phyloP scores from a whole-genome alignment of 2,888 invertebrate species.

The Drosophila algonquin region DNA sequence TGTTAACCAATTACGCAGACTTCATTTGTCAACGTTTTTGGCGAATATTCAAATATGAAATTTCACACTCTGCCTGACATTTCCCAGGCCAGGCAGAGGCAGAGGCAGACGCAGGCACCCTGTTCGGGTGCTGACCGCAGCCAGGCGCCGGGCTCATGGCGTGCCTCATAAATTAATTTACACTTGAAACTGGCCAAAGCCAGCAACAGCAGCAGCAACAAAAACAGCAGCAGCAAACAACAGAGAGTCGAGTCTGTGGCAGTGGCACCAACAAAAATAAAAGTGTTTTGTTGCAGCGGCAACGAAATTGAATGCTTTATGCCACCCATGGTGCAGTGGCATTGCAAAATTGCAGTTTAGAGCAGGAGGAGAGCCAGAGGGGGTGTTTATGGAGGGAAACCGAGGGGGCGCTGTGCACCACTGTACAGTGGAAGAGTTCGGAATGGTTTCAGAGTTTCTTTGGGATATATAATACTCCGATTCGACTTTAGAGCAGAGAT shows the following conservation, averaged over 20 bases:
- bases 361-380: too few species aligned
- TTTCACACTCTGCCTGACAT: constrained; percentile 75
- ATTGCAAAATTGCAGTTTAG: constrained; percentile 31
- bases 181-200: constrained; percentile 72
- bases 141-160: constrained; percentile 65
- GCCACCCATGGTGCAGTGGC: constrained; percentile 31
- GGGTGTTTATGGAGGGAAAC: too few species aligned
- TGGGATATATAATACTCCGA: too few species aligned
- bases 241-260: constrained; percentile 14
- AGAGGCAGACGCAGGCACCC: not conserved
- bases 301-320: constrained; percentile 27
- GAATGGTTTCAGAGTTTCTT: too few species aligned
- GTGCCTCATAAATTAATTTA: constrained; percentile 78
- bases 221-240: constrained; percentile 28
- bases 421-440: too few species aligned
- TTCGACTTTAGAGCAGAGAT: too few species aligned
- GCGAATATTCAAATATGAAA: constrained; percentile 69
- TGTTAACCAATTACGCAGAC: constrained; percentile 66
- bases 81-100: constrained; percentile 31
- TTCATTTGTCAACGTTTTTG: constrained; percentile 63
- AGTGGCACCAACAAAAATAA: constrained; percentile 27
- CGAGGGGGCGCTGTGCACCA: too few species aligned
- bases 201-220: constrained; percentile 31
- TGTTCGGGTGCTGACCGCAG: constrained; percentile 43
- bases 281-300: constrained; percentile 43